A percentile compares a stretch with the other conserved stretches of the same genome.
Conservation (phyloP, 2,888 invertebrate species). For the Sisyra terminalis region DNA sequence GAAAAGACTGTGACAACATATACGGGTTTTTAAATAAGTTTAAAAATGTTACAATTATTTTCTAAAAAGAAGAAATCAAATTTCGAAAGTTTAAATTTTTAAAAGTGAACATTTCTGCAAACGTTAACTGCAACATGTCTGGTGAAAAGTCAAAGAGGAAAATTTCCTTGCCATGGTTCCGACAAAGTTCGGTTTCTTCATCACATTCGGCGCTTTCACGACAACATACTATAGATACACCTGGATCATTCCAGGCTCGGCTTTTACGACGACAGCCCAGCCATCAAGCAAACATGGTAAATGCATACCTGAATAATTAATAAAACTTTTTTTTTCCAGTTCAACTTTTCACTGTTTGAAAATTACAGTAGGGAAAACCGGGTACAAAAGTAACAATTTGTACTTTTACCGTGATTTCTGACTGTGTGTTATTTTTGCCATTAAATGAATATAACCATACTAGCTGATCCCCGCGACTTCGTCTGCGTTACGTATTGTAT, state of each 20-base stretch:
- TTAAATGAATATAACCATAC: too few species aligned
- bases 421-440: too few species aligned
- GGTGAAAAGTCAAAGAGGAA: conserved; percentile 56
- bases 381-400: too few species aligned
- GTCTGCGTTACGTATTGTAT: too few species aligned
- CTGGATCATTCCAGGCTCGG: conserved; percentile 67
- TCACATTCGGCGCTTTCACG: conserved; percentile 60
- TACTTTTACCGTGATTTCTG: too few species aligned
- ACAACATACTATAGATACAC: conserved; percentile 83
- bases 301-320: conserved; percentile 21
- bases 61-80: not conserved
- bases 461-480: too few species aligned
- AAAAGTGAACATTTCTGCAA: not conserved
- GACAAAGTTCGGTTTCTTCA: conserved; percentile 60
- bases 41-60: not conserved
- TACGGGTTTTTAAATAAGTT: not conserved
- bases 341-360: not conserved
- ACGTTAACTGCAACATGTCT: conserved; percentile 2
- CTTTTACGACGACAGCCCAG: conserved; percentile 50
- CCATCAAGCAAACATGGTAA: conserved; percentile 26
- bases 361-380: too few species aligned
- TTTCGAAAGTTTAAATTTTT: not conserved
- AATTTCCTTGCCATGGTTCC: conserved; percentile 81
- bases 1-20: too few species aligned
- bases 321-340: conserved; percentile 4